Evolutionary conservation across 2,797 vertebrate species (phyloP).

Genomic region (Echiichthys vipera): DNA sequence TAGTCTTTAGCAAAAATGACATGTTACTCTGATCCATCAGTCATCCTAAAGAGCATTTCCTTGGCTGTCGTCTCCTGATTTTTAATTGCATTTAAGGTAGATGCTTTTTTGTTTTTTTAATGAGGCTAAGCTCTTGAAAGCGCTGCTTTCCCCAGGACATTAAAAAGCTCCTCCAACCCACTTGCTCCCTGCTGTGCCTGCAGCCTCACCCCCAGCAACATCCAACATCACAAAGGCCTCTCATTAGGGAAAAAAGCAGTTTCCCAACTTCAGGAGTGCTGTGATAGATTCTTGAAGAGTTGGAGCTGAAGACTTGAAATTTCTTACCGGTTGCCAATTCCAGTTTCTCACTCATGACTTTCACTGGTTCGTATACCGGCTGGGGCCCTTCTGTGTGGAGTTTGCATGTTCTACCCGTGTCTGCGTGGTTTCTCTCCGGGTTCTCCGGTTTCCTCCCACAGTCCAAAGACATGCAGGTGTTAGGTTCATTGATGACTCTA

Average conservation of each 20-base stretch:
- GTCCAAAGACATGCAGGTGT: no score
- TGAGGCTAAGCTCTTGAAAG: constrained; percentile 34
- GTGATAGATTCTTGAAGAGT: constrained; percentile 2
- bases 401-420: no score
- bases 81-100: constrained; percentile 57
- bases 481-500: no score
- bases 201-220: constrained; percentile 33
- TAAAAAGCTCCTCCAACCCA: constrained; percentile 37
- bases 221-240: constrained; percentile 8
- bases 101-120: constrained; percentile 35
- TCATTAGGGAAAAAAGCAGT: constrained; percentile 23
- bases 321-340: neutral
- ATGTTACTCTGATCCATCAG: constrained; percentile 14
- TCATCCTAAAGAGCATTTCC: constrained; percentile 4
- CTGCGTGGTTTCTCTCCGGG: no score
- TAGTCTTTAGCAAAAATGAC: neutral
- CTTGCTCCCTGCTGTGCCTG: constrained; percentile 35
- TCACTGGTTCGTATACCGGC: no score
- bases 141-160: constrained; percentile 21
- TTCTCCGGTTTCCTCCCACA: no score
- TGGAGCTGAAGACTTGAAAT: neutral
- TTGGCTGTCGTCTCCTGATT: constrained; percentile 26
- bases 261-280: constrained; percentile 1
- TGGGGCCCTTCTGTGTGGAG: no score
- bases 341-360: no score